Evolutionary conservation across 2,888 invertebrate species (phyloP), one percentile per base, ranked within the genome.

Genomic region (Lypha dubia): DNA sequence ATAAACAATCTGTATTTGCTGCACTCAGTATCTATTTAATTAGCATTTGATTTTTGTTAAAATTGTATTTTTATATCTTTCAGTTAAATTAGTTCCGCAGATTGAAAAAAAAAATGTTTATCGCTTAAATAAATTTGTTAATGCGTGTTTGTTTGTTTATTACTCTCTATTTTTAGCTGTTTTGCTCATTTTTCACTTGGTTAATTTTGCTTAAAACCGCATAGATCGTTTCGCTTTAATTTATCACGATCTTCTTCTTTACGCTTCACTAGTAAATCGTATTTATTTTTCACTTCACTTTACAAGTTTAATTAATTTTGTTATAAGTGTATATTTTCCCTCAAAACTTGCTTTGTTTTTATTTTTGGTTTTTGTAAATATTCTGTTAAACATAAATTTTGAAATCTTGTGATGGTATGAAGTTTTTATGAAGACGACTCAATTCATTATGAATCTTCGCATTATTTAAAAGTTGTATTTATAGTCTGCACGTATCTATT

Each of bases 391-490:
- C 5, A 58, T 5, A 9, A 58, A 41, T 63, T 46, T 70, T 60
- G n/a, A n/a, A n/a, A 13, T 28, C 6, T 9, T 49, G 13, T 51
- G 5, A 0, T 46, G 0, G 35, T 35, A 5, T 32, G 58, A 65
- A 70, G 41, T 58, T 75, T 79, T n/a, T 53, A 15, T 84, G 81
- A 84, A 84, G 84, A 84, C 70, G 81, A 81, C 81, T 81, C 70
- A 56, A 63, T 74, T 77, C 73, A 74, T 77, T 81, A 79, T 84
- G 84, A 84, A 81, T 84, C 77, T 81, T 84, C 60, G 70, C 46
- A 28, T 79, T 70, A 35, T 74, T 58, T 56, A 24, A 81, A 81
- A 79, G 74, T 74, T 81, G 81, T 81, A 84, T 84, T 79, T 84
- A 84, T 84, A 84, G 81, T 84, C 84, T 79, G 70, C 11, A 53